phyloP scores from a whole-genome alignment of 2,888 invertebrate genomes.

The Chydorus sphaericus region DNA sequence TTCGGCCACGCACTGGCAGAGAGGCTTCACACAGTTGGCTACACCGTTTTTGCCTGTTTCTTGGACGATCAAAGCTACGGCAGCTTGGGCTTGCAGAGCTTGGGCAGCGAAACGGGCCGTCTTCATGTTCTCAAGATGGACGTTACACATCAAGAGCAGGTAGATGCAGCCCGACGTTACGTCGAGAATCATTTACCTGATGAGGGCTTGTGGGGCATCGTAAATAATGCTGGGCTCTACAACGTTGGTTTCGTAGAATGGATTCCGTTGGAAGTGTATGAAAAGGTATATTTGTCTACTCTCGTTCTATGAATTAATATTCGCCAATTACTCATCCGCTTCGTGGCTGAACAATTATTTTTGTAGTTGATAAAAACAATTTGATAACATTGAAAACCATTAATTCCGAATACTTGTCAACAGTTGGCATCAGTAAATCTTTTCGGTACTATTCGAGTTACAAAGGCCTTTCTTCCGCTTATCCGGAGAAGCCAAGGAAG shows the following conservation, averaged over 20 bases:
- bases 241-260: constrained; percentile 82
- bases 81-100: constrained; percentile 16
- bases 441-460: constrained; percentile 25
- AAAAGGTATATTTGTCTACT: constrained; percentile 33
- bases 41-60: constrained; percentile 28
- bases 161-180: constrained; percentile 42
- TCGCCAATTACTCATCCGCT: neutral
- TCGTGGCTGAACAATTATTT: neutral
- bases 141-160: constrained; percentile 62
- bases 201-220: constrained; percentile 62
- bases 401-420: neutral
- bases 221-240: constrained; percentile 77
- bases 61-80: constrained; percentile 19
- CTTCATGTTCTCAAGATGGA: constrained; percentile 60
- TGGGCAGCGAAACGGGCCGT: constrained; percentile 15
- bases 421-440: neutral
- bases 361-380: neutral
- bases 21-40: constrained; percentile 22
- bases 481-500: constrained; percentile 31
- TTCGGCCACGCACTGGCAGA: constrained; percentile 20
- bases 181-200: neutral
- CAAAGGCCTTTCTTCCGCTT: constrained; percentile 29
- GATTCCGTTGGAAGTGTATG: constrained; percentile 65
- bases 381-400: no score
- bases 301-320: constrained; percentile 25